phyloP scores from a whole-genome alignment of 2,888 invertebrate species.

The Doris montereyensis region DNA sequence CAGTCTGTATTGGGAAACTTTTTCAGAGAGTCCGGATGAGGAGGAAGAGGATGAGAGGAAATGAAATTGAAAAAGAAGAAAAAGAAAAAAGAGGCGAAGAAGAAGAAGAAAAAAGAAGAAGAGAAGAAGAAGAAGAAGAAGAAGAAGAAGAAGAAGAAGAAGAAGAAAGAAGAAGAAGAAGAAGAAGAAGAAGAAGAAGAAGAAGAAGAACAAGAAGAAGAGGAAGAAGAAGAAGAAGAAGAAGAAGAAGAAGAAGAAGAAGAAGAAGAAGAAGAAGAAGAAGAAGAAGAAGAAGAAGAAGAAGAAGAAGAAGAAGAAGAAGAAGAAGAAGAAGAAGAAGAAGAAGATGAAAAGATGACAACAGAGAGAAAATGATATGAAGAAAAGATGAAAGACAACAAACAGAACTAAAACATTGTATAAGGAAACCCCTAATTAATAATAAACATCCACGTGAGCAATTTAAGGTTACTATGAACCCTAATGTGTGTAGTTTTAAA shows the following conservation, averaged over 20 bases:
- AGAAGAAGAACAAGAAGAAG: neutral
- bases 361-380: neutral
- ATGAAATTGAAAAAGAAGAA: neutral
- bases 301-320: neutral
- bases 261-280: neutral
- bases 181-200: constrained; percentile 9
- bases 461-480: no score
- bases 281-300: neutral
- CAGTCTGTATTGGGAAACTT: no score
- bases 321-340: neutral
- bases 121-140: neutral
- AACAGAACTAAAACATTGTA: no score
- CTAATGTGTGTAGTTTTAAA: no score
- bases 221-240: neutral
- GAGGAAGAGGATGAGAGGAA: neutral
- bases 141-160: neutral
- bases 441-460: no score
- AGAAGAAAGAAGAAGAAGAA: constrained; percentile 6
- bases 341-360: no score
- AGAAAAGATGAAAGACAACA: neutral
- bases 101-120: constrained; percentile 5
- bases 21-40: no score
- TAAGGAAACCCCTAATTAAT: no score
- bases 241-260: neutral
- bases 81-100: neutral